These are phyloP conservation scores for Hexactinellida sp. DNA, from an alignment of 37 sponge, comb jelly and placozoan genomes.

Conservation along the genomic window DNA sequence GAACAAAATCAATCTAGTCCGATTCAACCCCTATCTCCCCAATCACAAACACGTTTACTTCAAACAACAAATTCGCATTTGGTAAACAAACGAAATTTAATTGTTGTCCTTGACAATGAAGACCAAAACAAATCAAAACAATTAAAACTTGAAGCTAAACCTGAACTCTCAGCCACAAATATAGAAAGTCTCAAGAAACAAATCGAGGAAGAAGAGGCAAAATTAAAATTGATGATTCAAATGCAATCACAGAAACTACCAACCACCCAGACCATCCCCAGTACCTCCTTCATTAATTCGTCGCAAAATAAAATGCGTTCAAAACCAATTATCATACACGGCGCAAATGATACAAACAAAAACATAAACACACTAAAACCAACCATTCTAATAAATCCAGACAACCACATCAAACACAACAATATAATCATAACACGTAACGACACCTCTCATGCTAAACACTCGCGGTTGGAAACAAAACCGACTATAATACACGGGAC, in stretches of 20 bases:
- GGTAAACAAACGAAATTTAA: background rate
- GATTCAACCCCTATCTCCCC: background rate
- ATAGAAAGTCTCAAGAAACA: background rate
- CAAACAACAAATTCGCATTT: background rate
- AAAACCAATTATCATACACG: background rate
- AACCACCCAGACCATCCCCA: background rate
- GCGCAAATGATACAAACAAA: background rate
- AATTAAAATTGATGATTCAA: background rate
- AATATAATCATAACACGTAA: background rate
- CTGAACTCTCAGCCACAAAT: background rate
- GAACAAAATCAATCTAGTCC: background rate
- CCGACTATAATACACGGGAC: background rate
- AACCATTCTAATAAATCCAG: background rate
- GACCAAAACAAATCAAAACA: background rate
- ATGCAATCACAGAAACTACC: background rate
- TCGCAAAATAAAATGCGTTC: background rate
- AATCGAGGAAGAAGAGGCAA: slow-evolving; percentile 9
- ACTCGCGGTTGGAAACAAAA: background rate
- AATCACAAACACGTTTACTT: too few relatives aligned
- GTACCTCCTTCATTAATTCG: background rate
- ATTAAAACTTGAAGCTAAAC: background rate
- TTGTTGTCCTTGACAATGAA: background rate
- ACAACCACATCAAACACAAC: background rate
- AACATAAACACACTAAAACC: background rate
- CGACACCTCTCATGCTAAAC: background rate